These are phyloP conservation scores for Argyresthia albistria DNA, from an alignment of 2,888 invertebrate species.

Conservation along the genomic window DNA sequence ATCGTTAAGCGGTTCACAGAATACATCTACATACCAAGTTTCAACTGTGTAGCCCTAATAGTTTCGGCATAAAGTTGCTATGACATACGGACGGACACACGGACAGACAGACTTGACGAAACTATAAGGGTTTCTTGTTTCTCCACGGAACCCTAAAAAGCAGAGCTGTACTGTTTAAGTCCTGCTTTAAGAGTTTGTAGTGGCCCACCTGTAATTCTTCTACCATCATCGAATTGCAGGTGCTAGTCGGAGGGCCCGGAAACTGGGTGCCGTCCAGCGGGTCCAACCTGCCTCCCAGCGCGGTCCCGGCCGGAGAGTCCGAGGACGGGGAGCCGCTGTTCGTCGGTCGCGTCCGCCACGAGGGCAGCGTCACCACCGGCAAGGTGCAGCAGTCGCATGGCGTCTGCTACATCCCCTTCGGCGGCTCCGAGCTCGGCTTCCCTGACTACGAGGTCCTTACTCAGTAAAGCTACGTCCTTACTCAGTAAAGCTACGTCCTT, in stretches of 20 bases:
- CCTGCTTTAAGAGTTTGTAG: no score
- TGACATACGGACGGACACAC: no score
- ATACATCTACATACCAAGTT: no score
- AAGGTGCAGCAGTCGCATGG: slow-evolving; percentile 89
- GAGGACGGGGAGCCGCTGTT: slow-evolving; percentile 86
- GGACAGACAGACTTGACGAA: no score
- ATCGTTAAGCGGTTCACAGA: no score
- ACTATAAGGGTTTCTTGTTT: no score
- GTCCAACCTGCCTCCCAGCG: slow-evolving; percentile 80
- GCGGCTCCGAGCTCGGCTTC: slow-evolving; percentile 83
- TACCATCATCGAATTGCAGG: slow-evolving; percentile 24
- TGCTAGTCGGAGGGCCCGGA: slow-evolving; percentile 72
- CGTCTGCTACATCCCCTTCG: slow-evolving; percentile 87
- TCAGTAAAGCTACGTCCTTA: neutral
- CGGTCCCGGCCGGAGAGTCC: slow-evolving; percentile 80
- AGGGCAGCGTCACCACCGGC: slow-evolving; percentile 83
- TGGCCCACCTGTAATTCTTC: no score
- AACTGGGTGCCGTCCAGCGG: slow-evolving; percentile 81
- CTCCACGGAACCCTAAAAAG: no score
- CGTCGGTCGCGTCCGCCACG: slow-evolving; percentile 83
- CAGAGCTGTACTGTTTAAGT: no score
- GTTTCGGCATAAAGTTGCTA: no score
- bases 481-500: no score
- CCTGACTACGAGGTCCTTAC: slow-evolving; percentile 85
- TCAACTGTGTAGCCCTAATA: no score